Percentiles rank a stretch among this genome's conserved stretches.
These are phyloP conservation scores for Podotricha telesiphe DNA, from an alignment of 2,888 invertebrate genomes.

Conservation along the genomic window DNA sequence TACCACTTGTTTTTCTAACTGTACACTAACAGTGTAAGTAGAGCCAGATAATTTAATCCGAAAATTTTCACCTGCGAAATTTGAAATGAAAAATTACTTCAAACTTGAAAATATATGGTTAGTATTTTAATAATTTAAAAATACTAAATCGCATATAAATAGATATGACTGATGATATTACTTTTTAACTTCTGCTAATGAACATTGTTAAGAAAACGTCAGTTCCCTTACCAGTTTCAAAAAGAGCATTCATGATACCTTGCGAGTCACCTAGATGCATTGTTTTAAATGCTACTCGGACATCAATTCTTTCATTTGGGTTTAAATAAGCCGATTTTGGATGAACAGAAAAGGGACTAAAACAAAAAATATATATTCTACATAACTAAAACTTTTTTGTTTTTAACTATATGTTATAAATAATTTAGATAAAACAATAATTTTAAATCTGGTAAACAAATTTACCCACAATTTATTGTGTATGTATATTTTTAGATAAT, in stretches of 20 bases:
- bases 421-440: no score
- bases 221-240: conserved; percentile 70
- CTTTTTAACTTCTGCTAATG: no score
- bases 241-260: conserved; percentile 59
- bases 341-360: conserved; percentile 79
- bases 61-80: conserved; percentile 74
- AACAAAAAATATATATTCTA: no score
- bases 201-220: no score
- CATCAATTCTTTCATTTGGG: conserved; percentile 73
- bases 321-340: conserved; percentile 80
- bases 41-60: conserved; percentile 69
- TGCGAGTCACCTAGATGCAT: conserved; percentile 68
- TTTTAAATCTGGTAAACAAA: no score
- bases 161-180: no score
- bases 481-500: no score
- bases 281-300: conserved; percentile 80
- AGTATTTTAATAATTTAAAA: background rate
- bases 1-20: conserved; percentile 76
- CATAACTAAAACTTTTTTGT: no score
- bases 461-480: no score
- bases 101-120: background rate
- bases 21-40: conserved; percentile 74
- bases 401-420: no score
- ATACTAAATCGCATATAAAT: no score
- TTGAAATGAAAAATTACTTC: background rate